Evolutionary conservation across 2,888 invertebrate species (phyloP), one percentile per base, ranked within the genome.

Genomic region (Pollenia griseotomentosa): DNA sequence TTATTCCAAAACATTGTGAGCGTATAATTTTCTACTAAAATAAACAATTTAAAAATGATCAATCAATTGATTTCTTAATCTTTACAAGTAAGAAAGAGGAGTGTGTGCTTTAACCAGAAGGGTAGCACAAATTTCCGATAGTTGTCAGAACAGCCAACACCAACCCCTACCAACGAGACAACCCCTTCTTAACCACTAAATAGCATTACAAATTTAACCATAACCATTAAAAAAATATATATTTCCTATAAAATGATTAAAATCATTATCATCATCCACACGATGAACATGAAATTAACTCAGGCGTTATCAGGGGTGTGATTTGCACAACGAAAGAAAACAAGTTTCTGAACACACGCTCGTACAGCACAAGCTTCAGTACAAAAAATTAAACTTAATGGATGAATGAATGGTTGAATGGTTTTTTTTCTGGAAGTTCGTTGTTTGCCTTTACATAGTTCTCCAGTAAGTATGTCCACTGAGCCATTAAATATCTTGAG

Each of bases 401-500:
- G 61, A 66, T 42, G 57, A 5, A 33, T 57, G 14, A 46, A 61
- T 59, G 61, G 53, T 61, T 83, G 75, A 82, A 68, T 75, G 68
- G 12, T 75, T 61, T 19, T 70, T 3, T 40, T 40, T n/a, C 14
- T 68, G 33, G 46, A 14, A 33, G 33, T 33, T 51, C 33, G 42
- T 48, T 65, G 19, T 23, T 44, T 46, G 46, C 63, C 48, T 79
- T 33, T 42, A 33, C 33, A 33, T 33, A 33, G 5, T 33, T 33
- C 33, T 6, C 33, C 6, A 33, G 33, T 6, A 33, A 74, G 59
- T 86, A 61, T 83, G 77, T 85, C 65, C 88, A 88, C 70, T 87
- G 80, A 85, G 89, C 91, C 92, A 90, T 92, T 92, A 91, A 92
- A 92, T 91, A 91, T 91, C 90, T 91, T 91, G 91, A 91, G 91